Evolutionary conservation across 1,140 invertebrate species (phyloP).

Genomic region (Macrocentrus cingulum): DNA sequence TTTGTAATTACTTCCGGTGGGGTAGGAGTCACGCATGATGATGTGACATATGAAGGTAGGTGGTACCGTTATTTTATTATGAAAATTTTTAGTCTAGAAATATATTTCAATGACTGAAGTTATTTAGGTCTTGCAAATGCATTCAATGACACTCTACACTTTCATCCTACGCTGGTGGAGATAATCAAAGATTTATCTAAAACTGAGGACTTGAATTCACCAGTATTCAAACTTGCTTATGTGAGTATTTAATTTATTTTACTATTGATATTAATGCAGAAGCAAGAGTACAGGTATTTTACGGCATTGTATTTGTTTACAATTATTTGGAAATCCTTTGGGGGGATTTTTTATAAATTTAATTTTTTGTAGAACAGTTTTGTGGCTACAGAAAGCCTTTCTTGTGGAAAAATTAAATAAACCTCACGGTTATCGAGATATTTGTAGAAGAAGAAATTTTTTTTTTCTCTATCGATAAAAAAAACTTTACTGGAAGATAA

Average conservation of each 20-base stretch:
- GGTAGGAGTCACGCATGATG: conserved; percentile 84
- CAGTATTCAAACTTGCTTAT: conserved; percentile 58
- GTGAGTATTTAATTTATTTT: conserved; percentile 36
- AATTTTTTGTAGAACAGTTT: too few species aligned
- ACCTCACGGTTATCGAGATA: too few species aligned
- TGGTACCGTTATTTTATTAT: conserved; percentile 6
- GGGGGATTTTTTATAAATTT: too few species aligned
- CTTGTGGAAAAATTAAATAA: too few species aligned
- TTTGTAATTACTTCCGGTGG: conserved; percentile 80
- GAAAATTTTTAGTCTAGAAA: neutral
- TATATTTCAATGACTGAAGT: conserved; percentile 10
- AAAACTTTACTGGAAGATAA: conserved; percentile 9
- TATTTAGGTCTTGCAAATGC: conserved; percentile 67
- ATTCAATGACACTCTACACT: conserved; percentile 64
- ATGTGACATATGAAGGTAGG: conserved; percentile 76
- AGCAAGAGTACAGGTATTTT: too few species aligned
- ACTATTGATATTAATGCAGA: neutral
- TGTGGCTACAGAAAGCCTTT: too few species aligned
- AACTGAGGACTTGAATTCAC: conserved; percentile 42
- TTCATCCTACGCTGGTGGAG: conserved; percentile 64
- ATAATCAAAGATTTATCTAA: conserved; percentile 61
- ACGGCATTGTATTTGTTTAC: too few species aligned
- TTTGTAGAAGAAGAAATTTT: too few species aligned
- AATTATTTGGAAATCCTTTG: too few species aligned
- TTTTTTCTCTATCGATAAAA: too few species aligned